Evolutionary conservation across 2,113 vertebrate species (phyloP).

Genomic region (Carollia perspicillata): DNA sequence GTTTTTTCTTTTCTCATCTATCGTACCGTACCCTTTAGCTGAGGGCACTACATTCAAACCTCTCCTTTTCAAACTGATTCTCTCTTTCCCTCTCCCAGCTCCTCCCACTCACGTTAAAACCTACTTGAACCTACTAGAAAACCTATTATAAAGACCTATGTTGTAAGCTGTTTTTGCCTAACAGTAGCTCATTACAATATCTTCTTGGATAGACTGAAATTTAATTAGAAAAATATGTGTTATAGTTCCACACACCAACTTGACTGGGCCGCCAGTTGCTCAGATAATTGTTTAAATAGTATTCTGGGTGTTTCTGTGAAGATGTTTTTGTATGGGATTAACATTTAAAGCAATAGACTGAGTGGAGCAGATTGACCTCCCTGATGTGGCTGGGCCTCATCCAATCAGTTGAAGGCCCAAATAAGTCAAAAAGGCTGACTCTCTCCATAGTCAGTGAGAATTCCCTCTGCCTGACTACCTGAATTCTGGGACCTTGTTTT

Average conservation of each 20-base stretch:
- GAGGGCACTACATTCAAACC: neutral
- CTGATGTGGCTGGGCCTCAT: neutral
- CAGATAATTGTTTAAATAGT: neutral
- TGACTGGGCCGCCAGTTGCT: neutral
- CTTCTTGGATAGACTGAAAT: neutral
- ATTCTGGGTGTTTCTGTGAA: neutral
- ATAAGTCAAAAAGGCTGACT: neutral
- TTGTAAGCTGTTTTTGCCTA: neutral
- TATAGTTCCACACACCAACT: neutral
- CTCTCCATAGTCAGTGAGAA: neutral
- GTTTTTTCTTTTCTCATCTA: neutral
- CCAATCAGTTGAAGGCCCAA: neutral
- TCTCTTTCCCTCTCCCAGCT: neutral
- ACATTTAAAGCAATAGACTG: neutral
- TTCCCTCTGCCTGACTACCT: neutral
- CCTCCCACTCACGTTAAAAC: neutral
- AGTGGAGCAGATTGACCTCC: neutral
- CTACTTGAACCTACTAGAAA: neutral
- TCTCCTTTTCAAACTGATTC: neutral
- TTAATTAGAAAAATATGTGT: slow-evolving; percentile 3
- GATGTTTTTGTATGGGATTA: neutral
- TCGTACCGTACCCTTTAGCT: neutral
- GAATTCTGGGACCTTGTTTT: neutral
- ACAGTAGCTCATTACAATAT: neutral
- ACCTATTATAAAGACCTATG: neutral